Conservation (phyloP, 2,797 vertebrate genomes). For the Oreortyx pictus region DNA sequence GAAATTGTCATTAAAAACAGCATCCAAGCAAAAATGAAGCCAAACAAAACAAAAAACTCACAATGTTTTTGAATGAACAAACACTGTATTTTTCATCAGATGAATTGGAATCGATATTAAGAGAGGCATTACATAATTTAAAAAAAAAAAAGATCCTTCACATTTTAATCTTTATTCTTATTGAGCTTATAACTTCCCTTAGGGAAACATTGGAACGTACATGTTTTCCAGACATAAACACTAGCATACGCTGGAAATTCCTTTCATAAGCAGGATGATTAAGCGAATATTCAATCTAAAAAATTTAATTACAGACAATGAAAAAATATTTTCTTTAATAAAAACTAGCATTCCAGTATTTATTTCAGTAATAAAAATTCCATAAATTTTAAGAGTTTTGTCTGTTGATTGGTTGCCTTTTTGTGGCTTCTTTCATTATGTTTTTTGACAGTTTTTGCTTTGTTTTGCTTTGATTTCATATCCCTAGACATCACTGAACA, state of each 20-base stretch:
- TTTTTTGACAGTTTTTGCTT: not conserved
- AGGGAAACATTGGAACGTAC: not conserved
- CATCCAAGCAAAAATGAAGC: not conserved
- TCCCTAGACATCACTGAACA: not conserved
- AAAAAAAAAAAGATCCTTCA: not conserved
- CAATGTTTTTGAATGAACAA: not conserved
- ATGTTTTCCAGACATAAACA: not conserved
- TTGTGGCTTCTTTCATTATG: not conserved
- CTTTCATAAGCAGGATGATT: not conserved
- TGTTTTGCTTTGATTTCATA: not conserved
- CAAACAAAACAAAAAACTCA: not conserved
- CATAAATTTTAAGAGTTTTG: not conserved
- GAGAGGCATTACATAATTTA: not conserved
- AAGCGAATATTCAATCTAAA: rapidly evolving
- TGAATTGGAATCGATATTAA: not conserved
- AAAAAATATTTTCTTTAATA: not conserved
- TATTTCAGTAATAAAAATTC: not conserved
- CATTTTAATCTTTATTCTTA: not conserved
- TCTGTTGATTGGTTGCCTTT: not conserved
- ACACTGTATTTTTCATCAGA: not conserved
- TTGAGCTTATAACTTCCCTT: not conserved
- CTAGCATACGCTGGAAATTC: not conserved
- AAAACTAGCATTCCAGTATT: not conserved
- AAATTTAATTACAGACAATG: not conserved
- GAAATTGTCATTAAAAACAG: not conserved